Percentiles rank a stretch among this genome's conserved stretches.
Evolutionary conservation across 2,888 invertebrate genomes (phyloP).

Genomic region (Drosophila paracracens): DNA sequence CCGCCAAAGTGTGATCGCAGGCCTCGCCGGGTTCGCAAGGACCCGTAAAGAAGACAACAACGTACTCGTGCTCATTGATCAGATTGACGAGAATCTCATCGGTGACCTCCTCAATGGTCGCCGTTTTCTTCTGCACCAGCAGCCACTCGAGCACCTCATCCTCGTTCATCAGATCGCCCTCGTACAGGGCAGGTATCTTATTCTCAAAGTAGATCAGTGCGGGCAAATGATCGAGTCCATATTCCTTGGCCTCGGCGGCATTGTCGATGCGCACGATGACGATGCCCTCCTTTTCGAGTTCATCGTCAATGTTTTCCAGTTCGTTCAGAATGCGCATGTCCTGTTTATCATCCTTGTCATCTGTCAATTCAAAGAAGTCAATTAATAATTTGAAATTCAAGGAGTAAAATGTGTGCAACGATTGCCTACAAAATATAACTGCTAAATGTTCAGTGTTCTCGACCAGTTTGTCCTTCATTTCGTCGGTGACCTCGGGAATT

Average conservation of each 20-base stretch:
- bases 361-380: slow-evolving; percentile 84
- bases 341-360: slow-evolving; percentile 95
- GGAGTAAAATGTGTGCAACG: neutral
- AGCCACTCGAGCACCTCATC: slow-evolving; percentile 95
- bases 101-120: slow-evolving; percentile 97
- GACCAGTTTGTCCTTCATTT: slow-evolving; percentile 96
- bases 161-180: slow-evolving; percentile 96
- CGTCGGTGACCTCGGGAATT: slow-evolving; percentile 96
- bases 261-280: slow-evolving; percentile 96
- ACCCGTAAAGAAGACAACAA: slow-evolving; percentile 97
- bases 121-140: slow-evolving; percentile 93
- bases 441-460: slow-evolving; percentile 92
- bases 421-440: slow-evolving; percentile 93
- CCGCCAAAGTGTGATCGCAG: slow-evolving; percentile 93
- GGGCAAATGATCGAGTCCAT: slow-evolving; percentile 94
- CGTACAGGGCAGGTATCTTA: slow-evolving; percentile 95
- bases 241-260: slow-evolving; percentile 95
- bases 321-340: slow-evolving; percentile 94
- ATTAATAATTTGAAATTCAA: neutral
- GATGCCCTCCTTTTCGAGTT: slow-evolving; percentile 94
- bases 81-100: slow-evolving; percentile 94
- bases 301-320: slow-evolving; percentile 96
- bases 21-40: slow-evolving; percentile 94
- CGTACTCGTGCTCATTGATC: slow-evolving; percentile 96
- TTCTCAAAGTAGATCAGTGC: slow-evolving; percentile 94